These are phyloP conservation scores for Glandiceps talaboti DNA, from an alignment of 53 echinoderm and acorn worm genomes.

Conservation along the genomic window DNA sequence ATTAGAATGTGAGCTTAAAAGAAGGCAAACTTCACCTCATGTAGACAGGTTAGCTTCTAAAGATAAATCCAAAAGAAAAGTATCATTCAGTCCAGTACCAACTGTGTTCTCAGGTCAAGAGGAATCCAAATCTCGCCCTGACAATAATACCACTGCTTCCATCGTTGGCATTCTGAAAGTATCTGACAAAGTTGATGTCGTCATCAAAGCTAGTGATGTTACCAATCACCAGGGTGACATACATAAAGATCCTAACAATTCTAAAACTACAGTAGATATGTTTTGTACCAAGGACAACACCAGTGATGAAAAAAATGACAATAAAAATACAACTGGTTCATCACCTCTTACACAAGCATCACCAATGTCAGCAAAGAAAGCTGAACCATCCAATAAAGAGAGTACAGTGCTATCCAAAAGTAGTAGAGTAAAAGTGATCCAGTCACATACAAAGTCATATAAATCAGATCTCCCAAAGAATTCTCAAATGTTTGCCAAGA, in stretches of 20 bases:
- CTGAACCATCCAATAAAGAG: not conserved
- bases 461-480: not conserved
- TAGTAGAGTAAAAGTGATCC: not conserved
- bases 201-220: too few species aligned
- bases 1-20: too few species aligned
- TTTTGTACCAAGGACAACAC: not conserved
- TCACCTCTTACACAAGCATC: too few species aligned
- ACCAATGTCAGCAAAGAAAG: not conserved
- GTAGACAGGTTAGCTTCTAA: too few species aligned
- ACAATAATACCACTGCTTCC: not conserved
- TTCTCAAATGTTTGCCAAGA: not conserved
- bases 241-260: not conserved
- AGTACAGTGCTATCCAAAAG: not conserved
- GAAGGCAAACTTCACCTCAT: too few species aligned
- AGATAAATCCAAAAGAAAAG: not conserved
- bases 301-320: not conserved
- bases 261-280: not conserved
- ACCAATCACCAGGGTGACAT: not conserved
- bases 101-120: not conserved
- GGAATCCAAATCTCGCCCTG: not conserved
- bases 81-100: not conserved
- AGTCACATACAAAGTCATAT: not conserved
- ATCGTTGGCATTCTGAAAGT: not conserved
- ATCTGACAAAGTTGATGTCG: not conserved
- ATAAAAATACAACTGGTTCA: not conserved